Conservation (phyloP, 1,140 invertebrate genomes). For the Ladona fulva region DNA sequence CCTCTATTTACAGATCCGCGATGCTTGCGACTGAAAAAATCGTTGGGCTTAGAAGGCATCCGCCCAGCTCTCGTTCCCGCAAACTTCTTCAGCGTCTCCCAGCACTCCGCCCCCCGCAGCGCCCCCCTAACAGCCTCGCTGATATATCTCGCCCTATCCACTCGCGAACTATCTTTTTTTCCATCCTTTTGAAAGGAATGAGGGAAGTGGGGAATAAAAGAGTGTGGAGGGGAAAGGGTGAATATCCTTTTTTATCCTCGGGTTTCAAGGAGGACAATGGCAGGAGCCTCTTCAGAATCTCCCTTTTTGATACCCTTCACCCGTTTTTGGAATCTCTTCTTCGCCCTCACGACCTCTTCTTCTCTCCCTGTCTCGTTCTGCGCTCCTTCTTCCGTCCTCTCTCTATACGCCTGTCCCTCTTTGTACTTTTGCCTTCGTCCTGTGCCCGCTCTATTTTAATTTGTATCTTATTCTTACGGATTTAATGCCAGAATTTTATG, state of each 20-base stretch:
- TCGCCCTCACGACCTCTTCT: not conserved
- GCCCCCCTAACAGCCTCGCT: no score
- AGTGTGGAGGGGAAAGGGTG: not conserved
- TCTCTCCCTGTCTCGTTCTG: no score
- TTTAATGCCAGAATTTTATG: no score
- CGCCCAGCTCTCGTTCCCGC: no score
- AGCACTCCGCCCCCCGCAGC: no score
- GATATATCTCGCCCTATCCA: not conserved
- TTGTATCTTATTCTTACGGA: no score
- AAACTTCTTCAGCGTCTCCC: no score
- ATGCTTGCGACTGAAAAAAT: no score
- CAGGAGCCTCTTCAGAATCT: not conserved
- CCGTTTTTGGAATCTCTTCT: not conserved
- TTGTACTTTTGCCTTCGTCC: not conserved
- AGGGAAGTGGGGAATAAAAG: not conserved
- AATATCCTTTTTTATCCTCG: not conserved
- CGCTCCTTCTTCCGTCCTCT: not conserved
- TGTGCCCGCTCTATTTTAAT: not conserved
- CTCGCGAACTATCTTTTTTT: not conserved
- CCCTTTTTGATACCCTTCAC: not conserved
- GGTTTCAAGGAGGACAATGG: not conserved
- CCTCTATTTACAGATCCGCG: no score
- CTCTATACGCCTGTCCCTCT: not conserved
- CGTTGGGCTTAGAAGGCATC: no score
- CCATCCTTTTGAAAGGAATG: not conserved